A percentile compares a stretch with the other conserved stretches of the same genome.
Evolutionary conservation across 2,113 vertebrate species (phyloP).

Genomic region (Lepus europaeus): DNA sequence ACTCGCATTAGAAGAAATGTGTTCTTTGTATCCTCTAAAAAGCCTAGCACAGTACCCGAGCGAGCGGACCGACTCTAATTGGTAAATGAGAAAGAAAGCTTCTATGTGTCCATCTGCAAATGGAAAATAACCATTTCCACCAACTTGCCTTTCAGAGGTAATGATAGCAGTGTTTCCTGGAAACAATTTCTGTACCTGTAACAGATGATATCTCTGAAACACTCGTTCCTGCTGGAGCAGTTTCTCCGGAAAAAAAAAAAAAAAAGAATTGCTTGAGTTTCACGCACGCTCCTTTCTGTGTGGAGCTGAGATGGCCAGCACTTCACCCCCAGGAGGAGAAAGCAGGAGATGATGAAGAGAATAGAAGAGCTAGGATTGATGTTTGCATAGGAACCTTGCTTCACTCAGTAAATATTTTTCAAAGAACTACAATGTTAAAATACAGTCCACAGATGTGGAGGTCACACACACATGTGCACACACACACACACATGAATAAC

Average conservation of each 20-base stretch:
- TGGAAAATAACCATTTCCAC: constrained; percentile 78
- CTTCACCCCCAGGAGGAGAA: constrained; percentile 20
- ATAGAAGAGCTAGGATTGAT: background rate
- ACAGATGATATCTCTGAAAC: constrained; percentile 70
- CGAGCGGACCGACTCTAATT: constrained; percentile 66
- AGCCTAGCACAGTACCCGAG: constrained; percentile 56
- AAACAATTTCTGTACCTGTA: constrained; percentile 77
- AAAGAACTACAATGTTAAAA: constrained; percentile 30
- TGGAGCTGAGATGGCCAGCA: background rate
- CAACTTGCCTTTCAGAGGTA: constrained; percentile 74
- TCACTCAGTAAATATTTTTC: constrained; percentile 54
- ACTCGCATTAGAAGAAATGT: constrained; percentile 32
- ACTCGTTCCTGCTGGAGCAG: constrained; percentile 47
- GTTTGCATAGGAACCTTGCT: constrained; percentile 46
- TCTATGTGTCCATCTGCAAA: constrained; percentile 74
- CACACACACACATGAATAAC: background rate
- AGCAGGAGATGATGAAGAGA: constrained; percentile 39
- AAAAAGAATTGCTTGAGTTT: constrained; percentile 53
- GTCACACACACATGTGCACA: background rate
- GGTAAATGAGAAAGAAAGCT: constrained; percentile 76
- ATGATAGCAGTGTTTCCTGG: constrained; percentile 72
- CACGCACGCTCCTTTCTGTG: background rate
- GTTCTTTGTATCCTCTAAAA: constrained; percentile 54
- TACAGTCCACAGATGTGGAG: constrained; percentile 9
- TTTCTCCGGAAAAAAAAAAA: constrained; percentile 54